Percentiles rank a stretch among this genome's conserved stretches.
phyloP scores from a whole-genome alignment of 2,888 invertebrate species.

The Baccha elongata region DNA sequence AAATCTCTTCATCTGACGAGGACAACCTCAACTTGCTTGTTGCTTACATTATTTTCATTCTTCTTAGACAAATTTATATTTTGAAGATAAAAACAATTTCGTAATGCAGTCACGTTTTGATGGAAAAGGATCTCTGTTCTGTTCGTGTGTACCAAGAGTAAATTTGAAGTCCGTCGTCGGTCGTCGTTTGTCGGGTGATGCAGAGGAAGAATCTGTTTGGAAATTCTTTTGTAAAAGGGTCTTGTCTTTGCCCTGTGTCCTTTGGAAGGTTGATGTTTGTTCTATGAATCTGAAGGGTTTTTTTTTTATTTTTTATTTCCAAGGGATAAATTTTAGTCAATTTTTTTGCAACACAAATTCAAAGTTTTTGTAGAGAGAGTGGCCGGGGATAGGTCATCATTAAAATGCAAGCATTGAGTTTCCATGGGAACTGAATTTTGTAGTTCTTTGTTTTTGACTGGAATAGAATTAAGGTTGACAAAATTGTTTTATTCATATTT shows the following conservation, averaged over 20 bases:
- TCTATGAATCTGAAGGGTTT: slow-evolving; percentile 38
- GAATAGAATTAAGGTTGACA: slow-evolving; percentile 9
- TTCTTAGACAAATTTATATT: slow-evolving; percentile 22
- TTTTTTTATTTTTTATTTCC: no score
- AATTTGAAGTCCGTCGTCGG: slow-evolving; percentile 14
- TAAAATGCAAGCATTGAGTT: slow-evolving; percentile 58
- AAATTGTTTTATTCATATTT: not conserved
- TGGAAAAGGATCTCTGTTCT: slow-evolving; percentile 59
- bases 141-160: slow-evolving; percentile 31
- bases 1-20: slow-evolving; percentile 53
- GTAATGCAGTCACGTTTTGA: slow-evolving; percentile 73
- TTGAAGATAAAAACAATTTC: slow-evolving; percentile 57
- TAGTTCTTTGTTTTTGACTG: slow-evolving; percentile 7
- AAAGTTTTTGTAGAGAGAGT: slow-evolving; percentile 54
- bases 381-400: slow-evolving; percentile 56
- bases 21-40: slow-evolving; percentile 22
- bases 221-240: slow-evolving; percentile 58
- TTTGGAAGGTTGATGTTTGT: slow-evolving; percentile 55
- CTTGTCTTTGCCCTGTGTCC: slow-evolving; percentile 15
- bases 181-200: not conserved
- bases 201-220: slow-evolving; percentile 39
- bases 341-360: slow-evolving; percentile 64
- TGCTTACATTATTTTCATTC: slow-evolving; percentile 15
- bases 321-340: slow-evolving; percentile 62
- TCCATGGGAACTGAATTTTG: slow-evolving; percentile 40